Evolutionary conservation across 2,797 vertebrate species (phyloP), one percentile per base, ranked within the genome.

Genomic region (Tamandua tetradactyla): DNA sequence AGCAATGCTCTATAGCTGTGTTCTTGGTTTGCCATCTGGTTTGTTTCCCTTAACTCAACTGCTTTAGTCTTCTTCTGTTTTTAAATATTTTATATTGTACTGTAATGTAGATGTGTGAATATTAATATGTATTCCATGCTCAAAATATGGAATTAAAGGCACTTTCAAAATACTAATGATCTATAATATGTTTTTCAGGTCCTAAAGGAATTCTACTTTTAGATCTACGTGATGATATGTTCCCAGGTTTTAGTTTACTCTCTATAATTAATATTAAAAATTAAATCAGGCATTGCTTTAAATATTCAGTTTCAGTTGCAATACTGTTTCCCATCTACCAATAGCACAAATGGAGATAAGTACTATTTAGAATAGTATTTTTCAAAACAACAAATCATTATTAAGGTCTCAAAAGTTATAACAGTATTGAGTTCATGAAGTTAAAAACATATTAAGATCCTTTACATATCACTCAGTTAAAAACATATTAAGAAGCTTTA

Each of bases 21-120:
- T 82, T 66, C 52, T 90, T 85, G 75, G 62, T 68, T 57, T 76
- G 71, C 7, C 91, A 30, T 76, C 44, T 78, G 27, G 44, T 72
- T 88, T 95, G 47, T 93, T 95, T 87, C 80, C 72, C n/a, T 88
- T 94, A 83, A 42, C 42, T 18, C 13, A 10, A 79, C 25, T 57
- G 44, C 62, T 85, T 95, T 94, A 44, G 13, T 14, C 6, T 78
- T 91, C 76, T 94, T 62, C 12, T 75, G 11, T 75, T 10, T 84
- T 64, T 78, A 82, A 84, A 82, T 42, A 49, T 85, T 89, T 93
- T 80, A 87, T 69, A 74, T n/a, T 35, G 18, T 42, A 87, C 84
- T 71, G 35, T 40, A 76, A 68, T 18, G 52, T 52, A 52, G 17
- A 17, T 72, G 1, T 15, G 61, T 23, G 35, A 59, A 42, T 35